Evolutionary conservation across 2,797 vertebrate species (phyloP).

Genomic region (Gouania willdenowi): DNA sequence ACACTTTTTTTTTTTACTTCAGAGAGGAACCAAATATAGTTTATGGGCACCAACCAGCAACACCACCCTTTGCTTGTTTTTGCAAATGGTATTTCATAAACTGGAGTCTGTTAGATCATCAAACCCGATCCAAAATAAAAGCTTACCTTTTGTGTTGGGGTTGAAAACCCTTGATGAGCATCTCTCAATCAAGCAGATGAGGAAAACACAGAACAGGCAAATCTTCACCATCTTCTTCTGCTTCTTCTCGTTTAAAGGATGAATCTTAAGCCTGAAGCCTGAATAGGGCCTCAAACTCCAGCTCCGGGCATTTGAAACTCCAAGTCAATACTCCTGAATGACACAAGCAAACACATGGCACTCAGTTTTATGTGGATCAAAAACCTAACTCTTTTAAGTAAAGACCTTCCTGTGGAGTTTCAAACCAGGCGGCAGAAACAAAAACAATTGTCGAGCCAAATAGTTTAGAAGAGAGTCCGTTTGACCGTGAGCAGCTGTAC

Average conservation of each 20-base stretch:
- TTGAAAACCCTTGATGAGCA: slow-evolving; percentile 27
- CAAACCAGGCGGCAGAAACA: slow-evolving; percentile 16
- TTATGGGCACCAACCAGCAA: too few species aligned
- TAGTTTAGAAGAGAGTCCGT: slow-evolving; percentile 19
- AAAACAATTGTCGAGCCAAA: slow-evolving; percentile 19
- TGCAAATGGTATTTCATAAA: too few species aligned
- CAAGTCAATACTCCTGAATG: slow-evolving; percentile 40
- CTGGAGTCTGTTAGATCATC: too few species aligned
- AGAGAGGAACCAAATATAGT: too few species aligned
- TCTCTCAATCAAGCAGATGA: slow-evolving; percentile 48
- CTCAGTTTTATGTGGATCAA: slow-evolving; percentile 22
- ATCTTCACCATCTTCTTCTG: slow-evolving; percentile 56
- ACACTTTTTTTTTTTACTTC: too few species aligned
- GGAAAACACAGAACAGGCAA: slow-evolving; percentile 49
- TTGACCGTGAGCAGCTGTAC: slow-evolving; percentile 51
- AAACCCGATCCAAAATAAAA: too few species aligned
- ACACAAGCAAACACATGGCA: slow-evolving; percentile 18
- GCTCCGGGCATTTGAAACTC: slow-evolving; percentile 61
- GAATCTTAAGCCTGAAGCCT: too few species aligned
- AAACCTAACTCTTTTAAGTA: slow-evolving; percentile 2
- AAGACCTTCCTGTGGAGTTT: slow-evolving; percentile 13
- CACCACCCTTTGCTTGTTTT: too few species aligned
- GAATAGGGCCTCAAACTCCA: slow-evolving; percentile 54
- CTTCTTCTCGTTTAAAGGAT: slow-evolving; percentile 19
- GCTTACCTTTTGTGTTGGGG: slow-evolving; percentile 61